Evolutionary conservation across 2,888 invertebrate genomes (phyloP).

Genomic region (Oxystoma pomonae): DNA sequence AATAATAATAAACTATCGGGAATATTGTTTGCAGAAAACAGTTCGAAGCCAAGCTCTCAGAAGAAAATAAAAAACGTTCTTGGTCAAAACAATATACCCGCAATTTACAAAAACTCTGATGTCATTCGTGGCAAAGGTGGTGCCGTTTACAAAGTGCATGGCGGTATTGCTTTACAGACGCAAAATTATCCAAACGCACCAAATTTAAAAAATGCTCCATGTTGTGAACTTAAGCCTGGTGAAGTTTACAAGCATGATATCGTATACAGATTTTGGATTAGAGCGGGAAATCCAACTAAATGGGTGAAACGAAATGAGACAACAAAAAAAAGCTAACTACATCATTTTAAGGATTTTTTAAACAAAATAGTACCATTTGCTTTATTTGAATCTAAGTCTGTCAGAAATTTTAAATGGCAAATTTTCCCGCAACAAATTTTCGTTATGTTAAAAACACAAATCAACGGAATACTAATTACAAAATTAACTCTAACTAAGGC

Average conservation of each 20-base stretch:
- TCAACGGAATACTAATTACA: no score
- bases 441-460: no score
- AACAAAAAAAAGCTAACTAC: background rate
- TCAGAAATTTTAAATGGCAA: no score
- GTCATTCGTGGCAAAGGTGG: conserved; percentile 62
- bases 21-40: background rate
- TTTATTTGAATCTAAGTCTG: no score
- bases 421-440: no score
- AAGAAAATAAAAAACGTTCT: background rate
- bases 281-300: conserved; percentile 36
- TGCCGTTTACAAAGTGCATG: conserved; percentile 66
- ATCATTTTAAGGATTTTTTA: no score
- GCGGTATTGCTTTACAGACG: conserved; percentile 81
- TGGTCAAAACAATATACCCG: conserved; percentile 23
- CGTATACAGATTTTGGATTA: conserved; percentile 67
- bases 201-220: conserved; percentile 74
- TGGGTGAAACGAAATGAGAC: conserved; percentile 35
- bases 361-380: no score
- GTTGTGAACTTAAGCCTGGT: conserved; percentile 64
- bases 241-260: conserved; percentile 67
- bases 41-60: background rate
- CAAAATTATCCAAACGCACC: conserved; percentile 88
- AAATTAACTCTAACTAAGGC: no score
- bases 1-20: background rate
- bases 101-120: conserved; percentile 23